Percentiles rank a stretch among this genome's conserved stretches.
Conservation (phyloP, 2,888 invertebrate genomes). For the Pecten maximus region DNA sequence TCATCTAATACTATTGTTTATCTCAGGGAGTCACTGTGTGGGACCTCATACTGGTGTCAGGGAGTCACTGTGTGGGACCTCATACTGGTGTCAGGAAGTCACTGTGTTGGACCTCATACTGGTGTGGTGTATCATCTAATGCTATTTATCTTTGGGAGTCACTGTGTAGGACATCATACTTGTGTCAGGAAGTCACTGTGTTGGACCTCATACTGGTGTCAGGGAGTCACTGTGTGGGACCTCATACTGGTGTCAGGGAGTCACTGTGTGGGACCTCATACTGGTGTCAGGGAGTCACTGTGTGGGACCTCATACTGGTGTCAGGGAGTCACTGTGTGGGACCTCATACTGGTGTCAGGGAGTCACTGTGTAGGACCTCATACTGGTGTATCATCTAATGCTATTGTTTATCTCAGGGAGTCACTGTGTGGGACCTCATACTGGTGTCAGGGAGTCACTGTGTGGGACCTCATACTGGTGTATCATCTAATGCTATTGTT, state of each 20-base stretch:
- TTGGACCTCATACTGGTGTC: constrained; percentile 21
- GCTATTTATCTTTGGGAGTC: not conserved
- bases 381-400: too few relatives aligned
- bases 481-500: not conserved
- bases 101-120: constrained; percentile 14
- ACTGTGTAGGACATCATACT: constrained; percentile 10
- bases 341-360: constrained; percentile 10
- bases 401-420: too few relatives aligned
- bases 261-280: constrained; percentile 18
- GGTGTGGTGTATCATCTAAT: not conserved
- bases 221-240: not conserved
- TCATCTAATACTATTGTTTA: not conserved
- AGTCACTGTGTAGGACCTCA: not conserved
- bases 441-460: not conserved
- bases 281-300: not conserved
- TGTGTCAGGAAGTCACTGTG: not conserved
- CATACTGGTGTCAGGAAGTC: constrained; percentile 22
- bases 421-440: not conserved
- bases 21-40: constrained; percentile 10
- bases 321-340: too few relatives aligned
- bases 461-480: not conserved
- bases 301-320: too few relatives aligned
- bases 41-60: not conserved
- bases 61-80: constrained; percentile 27
- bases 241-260: not conserved